Evolutionary conservation across 2,888 invertebrate species (phyloP).

Genomic region (Pachydiplax longipennis): DNA sequence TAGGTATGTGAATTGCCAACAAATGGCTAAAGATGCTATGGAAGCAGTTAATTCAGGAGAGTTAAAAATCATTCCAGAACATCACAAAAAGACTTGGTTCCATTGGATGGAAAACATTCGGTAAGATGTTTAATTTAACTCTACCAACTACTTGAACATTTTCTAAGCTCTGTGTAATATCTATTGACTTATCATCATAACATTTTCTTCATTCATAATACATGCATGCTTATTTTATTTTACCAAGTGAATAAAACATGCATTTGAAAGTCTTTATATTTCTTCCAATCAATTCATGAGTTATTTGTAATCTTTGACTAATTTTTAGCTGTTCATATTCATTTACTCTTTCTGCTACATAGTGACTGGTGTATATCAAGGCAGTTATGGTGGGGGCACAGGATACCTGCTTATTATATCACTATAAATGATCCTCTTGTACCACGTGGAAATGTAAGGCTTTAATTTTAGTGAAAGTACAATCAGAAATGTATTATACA

Average conservation of each 20-base stretch:
- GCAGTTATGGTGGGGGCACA: slow-evolving; percentile 99
- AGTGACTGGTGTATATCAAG: slow-evolving; percentile 99
- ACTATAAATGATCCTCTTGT: slow-evolving; percentile 62
- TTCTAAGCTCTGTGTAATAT: too few species aligned
- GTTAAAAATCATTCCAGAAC: slow-evolving; percentile 88
- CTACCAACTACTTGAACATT: not conserved
- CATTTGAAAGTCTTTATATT: too few species aligned
- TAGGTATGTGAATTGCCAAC: slow-evolving; percentile 84
- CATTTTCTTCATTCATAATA: too few species aligned
- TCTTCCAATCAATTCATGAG: not conserved
- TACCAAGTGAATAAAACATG: too few species aligned
- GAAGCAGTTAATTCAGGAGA: slow-evolving; percentile 79
- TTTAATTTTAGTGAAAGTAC: not conserved
- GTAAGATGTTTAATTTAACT: slow-evolving; percentile 56
- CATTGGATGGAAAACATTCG: slow-evolving; percentile 94
- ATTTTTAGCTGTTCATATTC: not conserved
- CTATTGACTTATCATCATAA: too few species aligned
- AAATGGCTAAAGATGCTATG: slow-evolving; percentile 88
- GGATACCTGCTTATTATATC: slow-evolving; percentile 92
- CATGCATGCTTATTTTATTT: too few species aligned
- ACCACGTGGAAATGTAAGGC: slow-evolving; percentile 57
- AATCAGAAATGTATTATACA: not conserved
- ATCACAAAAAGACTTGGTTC: slow-evolving; percentile 92
- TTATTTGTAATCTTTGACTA: not conserved
- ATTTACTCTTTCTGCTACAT: slow-evolving; percentile 49